Percentiles rank a stretch among this genome's conserved stretches.
These are phyloP conservation scores for Colossoma macropomum DNA, from an alignment of 2,113 vertebrate genomes.

Conservation along the genomic window DNA sequence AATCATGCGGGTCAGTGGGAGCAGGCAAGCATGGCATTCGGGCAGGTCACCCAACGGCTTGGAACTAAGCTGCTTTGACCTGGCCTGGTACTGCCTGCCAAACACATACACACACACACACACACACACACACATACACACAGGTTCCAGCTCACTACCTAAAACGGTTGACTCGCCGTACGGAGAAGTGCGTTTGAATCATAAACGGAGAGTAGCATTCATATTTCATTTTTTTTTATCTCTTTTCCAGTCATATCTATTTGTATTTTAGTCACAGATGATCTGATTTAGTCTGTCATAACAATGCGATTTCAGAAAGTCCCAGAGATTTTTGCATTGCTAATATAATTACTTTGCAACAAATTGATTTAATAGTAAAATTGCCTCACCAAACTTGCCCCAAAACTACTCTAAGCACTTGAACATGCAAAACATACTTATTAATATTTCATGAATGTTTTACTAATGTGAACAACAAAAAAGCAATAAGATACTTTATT, in stretches of 20 bases:
- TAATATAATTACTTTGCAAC: slow-evolving; percentile 44
- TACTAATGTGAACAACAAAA: slow-evolving; percentile 17
- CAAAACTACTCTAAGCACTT: slow-evolving; percentile 21
- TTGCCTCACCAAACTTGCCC: slow-evolving; percentile 36
- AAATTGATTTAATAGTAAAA: slow-evolving; percentile 40
- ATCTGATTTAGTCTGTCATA: background rate
- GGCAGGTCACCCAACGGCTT: slow-evolving; percentile 77
- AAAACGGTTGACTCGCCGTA: slow-evolving; percentile 63
- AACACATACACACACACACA: slow-evolving; percentile 53
- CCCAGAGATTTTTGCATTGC: slow-evolving; percentile 39
- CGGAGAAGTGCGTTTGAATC: slow-evolving; percentile 38
- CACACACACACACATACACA: slow-evolving; percentile 47
- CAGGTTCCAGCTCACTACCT: slow-evolving; percentile 14
- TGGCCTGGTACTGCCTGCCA: slow-evolving; percentile 71
- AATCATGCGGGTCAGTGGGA: slow-evolving; percentile 78
- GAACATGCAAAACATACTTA: slow-evolving; percentile 36
- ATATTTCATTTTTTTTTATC: background rate
- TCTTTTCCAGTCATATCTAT: too few species aligned
- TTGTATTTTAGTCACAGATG: background rate
- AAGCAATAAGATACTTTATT: slow-evolving; percentile 36
- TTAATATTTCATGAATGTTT: slow-evolving; percentile 36
- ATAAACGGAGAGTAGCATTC: slow-evolving; percentile 6
- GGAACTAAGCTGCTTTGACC: slow-evolving; percentile 83
- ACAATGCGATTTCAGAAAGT: slow-evolving; percentile 20
- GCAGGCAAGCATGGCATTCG: slow-evolving; percentile 54